Base-by-base conservation (phyloP, 2,888 invertebrate genomes). In the Apamea anceps region DNA sequence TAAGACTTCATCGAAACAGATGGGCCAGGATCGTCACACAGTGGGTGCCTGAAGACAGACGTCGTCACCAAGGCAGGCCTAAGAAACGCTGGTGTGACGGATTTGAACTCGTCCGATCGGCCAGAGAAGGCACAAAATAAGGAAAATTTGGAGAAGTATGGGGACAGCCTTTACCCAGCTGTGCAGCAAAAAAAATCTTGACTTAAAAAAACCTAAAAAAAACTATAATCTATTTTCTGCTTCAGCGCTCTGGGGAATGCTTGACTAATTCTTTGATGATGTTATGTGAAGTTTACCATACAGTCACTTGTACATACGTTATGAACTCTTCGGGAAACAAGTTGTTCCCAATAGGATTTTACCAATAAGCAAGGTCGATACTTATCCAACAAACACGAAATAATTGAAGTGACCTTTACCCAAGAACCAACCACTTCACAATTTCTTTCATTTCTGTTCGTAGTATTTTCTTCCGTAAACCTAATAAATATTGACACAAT, bases 401-500 rank as follows among this genome's bases (percentile, higher is more conserved):
- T 48, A 66, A 81, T 66, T 65, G 37, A 37, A 48, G 25, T 37
- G 54, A 8, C 54, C 62, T 79, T 60, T 51, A 54, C 15, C 12
- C 18, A 8, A 18, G 18, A 65, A 2, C 21, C 25, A 60, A 66
- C 42, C 45, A 28, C 21, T 71, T 62, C 48, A 42, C 65, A 51
- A 32, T 28, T 45, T 15, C 21, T 62, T 15, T 15, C 4, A 54
- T 62, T 79, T 21, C 66, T 54, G 18, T 72, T 10, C 45, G 63
- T 10, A 48, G 37, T 68, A 54, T 12, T 79, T 63, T 63, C 57
- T 63, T 62, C 37, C 42, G 10, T 67, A 77, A 84, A 78, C 75
- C 13, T 73, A 85, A 87, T 86, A 87, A 77, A 84, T 84, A 85
- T 84, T 87, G 79, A 80, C 86, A 81, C 81, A 82, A 75, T 80